Base-by-base conservation (phyloP, 2,888 invertebrate genomes). In the Monopis laevigella region DNA sequence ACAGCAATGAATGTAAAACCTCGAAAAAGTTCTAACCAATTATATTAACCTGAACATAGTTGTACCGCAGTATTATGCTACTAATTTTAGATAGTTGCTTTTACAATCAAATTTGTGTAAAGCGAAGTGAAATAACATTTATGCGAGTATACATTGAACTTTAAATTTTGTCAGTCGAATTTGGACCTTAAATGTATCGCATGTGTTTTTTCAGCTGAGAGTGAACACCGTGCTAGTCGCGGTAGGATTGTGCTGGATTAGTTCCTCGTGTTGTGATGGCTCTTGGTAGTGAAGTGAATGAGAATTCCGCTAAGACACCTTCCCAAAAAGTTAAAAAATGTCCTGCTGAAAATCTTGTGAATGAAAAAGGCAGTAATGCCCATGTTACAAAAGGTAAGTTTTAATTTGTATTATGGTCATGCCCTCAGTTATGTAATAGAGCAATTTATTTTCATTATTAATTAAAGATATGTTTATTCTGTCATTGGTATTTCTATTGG, bases 241-340 rank as follows among this genome's bases (percentile, higher is more conserved):
- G 43, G 36, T 35, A 27, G 42, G 39, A 14, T 19, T 27, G 61
- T 71, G 63, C 64, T 62, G 68, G 71, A 73, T 71, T 74, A 70
- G 70, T 73, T 71, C 66, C 44, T 75, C 73, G 77, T 81, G 73
- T 81, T 82, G 82, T 82, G 78, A 82, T 82, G 81, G 81, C 81
- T 74, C 80, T 81, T 62, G 81, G 78, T 67, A 73, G 81, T 82
- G 81, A 81, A 77, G 81, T 82, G 81, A 80, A 72, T 73, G 78
- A 80, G 63, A 77, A 72, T 65, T 65, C 69, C 56, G 53, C 72
- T 47, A 80, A 75, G 71, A 73, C 69, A 66, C 55, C 66, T 51
- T 54, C 71, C 41, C 69, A 72, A 54, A 81, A 81, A 73, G 78
- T 81, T 71, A 81, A 80, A 77, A 78, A 77, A 72, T 73, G 68